phyloP scores from a whole-genome alignment of 2,113 vertebrate genomes.

The Dendropsophus ebraccatus region DNA sequence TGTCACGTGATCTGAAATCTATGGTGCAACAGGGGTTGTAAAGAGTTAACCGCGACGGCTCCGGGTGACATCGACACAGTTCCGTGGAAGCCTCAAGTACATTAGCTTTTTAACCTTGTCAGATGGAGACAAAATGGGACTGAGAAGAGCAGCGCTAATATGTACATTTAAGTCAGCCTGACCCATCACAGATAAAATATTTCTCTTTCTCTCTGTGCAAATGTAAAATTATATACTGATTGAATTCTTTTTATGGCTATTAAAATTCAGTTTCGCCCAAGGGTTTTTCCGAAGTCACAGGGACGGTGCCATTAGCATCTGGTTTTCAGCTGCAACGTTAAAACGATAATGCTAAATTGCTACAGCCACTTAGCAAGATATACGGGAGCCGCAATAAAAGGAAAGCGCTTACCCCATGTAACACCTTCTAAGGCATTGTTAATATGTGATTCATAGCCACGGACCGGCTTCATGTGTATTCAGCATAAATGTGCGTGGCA shows the following conservation, averaged over 20 bases:
- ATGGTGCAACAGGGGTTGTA: not conserved
- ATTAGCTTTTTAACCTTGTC: slow-evolving; percentile 57
- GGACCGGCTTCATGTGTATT: not conserved
- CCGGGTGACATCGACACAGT: not conserved
- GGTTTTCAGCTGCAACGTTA: slow-evolving; percentile 27
- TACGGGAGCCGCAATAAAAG: not conserved
- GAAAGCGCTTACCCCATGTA: slow-evolving; percentile 16
- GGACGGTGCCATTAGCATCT: slow-evolving; percentile 41
- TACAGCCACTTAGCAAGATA: slow-evolving; percentile 37
- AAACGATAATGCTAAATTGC: slow-evolving; percentile 18
- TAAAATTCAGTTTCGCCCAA: slow-evolving; percentile 40
- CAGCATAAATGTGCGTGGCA: not conserved
- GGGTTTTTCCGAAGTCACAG: slow-evolving; percentile 42
- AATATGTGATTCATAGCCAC: not conserved
- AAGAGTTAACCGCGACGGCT: not conserved
- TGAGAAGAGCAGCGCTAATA: slow-evolving; percentile 25
- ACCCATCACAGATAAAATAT: slow-evolving; percentile 49
- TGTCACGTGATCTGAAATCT: not conserved
- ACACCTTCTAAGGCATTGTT: slow-evolving; percentile 18
- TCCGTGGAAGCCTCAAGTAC: slow-evolving; percentile 4
- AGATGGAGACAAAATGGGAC: slow-evolving; percentile 7
- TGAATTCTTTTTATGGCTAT: slow-evolving; percentile 55
- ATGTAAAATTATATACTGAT: slow-evolving; percentile 51
- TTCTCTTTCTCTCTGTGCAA: slow-evolving; percentile 44
- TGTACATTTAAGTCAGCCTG: slow-evolving; percentile 46